These are phyloP conservation scores for Pteropus alecto DNA, from an alignment of 2,113 vertebrate species.

Conservation along the genomic window DNA sequence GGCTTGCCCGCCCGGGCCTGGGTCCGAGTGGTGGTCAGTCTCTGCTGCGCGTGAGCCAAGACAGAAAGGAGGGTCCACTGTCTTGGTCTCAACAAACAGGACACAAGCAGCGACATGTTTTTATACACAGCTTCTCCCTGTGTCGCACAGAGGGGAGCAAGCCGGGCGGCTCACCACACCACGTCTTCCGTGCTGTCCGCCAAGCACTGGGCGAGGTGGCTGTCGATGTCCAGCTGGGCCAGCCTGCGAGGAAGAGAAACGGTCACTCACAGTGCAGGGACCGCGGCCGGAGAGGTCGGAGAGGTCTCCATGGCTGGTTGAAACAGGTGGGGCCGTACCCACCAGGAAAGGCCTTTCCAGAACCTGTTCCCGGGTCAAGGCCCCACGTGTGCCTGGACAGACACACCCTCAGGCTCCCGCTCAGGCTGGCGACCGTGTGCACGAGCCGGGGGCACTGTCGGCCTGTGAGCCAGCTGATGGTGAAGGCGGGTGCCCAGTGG, in stretches of 20 bases:
- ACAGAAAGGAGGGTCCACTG: rapidly evolving
- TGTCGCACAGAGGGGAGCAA: rapidly evolving
- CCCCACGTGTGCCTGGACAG: neutral
- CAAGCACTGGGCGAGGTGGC: slow-evolving; percentile 92
- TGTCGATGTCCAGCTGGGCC: slow-evolving; percentile 88
- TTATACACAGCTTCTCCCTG: rapidly evolving
- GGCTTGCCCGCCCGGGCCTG: no score
- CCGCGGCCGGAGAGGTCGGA: neutral
- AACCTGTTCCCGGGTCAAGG: neutral
- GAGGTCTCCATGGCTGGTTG: neutral
- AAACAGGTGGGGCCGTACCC: rapidly evolving
- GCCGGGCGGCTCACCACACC: slow-evolving; percentile 82
- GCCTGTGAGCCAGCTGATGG: no score
- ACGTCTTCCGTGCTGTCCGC: slow-evolving; percentile 89
- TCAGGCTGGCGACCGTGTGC: neutral
- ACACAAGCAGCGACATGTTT: rapidly evolving
- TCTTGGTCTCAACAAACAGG: rapidly evolving
- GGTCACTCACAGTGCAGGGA: rapidly evolving
- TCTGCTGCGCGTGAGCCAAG: rapidly evolving
- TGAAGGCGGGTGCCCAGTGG: no score
- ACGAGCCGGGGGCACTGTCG: neutral
- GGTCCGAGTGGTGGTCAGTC: neutral
- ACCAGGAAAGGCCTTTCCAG: neutral
- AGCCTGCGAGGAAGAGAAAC: slow-evolving; percentile 79
- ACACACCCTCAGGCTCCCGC: rapidly evolving